Evolutionary conservation across 2,797 vertebrate genomes (phyloP).

Genomic region (Labeo calbasu): DNA sequence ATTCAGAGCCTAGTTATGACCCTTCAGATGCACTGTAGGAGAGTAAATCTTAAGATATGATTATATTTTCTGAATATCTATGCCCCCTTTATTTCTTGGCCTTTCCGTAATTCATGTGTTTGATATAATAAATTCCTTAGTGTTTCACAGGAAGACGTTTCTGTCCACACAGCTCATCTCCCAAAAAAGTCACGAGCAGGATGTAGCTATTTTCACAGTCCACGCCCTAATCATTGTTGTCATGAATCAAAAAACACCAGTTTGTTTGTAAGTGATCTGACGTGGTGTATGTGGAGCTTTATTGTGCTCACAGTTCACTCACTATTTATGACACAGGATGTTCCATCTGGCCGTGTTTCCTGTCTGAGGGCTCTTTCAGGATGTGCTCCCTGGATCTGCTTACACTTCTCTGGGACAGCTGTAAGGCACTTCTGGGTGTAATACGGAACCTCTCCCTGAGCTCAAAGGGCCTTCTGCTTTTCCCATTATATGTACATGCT

Average conservation of each 20-base stretch:
- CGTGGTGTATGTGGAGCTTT: constrained; percentile 60
- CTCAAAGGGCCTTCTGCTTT: constrained; percentile 57
- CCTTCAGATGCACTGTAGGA: too few relatives aligned
- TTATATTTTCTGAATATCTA: background rate
- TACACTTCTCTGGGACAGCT: constrained; percentile 71
- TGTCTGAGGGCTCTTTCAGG: constrained; percentile 60
- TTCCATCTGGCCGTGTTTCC: constrained; percentile 75
- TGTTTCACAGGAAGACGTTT: constrained; percentile 40
- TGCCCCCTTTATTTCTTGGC: background rate
- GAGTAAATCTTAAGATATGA: background rate
- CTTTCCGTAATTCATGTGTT: background rate
- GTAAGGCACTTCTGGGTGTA: constrained; percentile 70
- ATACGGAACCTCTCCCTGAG: constrained; percentile 57
- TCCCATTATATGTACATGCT: constrained; percentile 47
- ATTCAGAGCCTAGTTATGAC: background rate
- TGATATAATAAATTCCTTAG: background rate
- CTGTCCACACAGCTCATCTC: constrained; percentile 3
- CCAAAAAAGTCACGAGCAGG: constrained; percentile 40
- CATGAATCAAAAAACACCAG: constrained; percentile 48
- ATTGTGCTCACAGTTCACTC: constrained; percentile 66
- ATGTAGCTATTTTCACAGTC: constrained; percentile 51
- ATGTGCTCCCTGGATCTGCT: constrained; percentile 59
- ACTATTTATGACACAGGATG: constrained; percentile 76
- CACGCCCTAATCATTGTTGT: constrained; percentile 49
- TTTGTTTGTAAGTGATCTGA: constrained; percentile 64